phyloP scores from a whole-genome alignment of 2,888 invertebrate genomes.

The Amphipyra berbera region DNA sequence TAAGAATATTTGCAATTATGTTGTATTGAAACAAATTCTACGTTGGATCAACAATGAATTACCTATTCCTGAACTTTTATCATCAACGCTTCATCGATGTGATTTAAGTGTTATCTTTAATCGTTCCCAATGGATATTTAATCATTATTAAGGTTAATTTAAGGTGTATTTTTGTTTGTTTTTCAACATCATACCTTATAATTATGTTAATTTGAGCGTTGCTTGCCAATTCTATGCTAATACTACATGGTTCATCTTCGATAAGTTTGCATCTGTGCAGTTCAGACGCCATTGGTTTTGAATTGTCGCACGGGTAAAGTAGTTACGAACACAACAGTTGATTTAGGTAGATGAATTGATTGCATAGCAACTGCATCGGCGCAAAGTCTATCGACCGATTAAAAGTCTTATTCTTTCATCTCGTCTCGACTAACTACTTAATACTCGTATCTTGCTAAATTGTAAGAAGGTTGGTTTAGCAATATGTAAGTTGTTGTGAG shows the following conservation, averaged over 20 bases:
- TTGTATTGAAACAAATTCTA: slow-evolving; percentile 27
- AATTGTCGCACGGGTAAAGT: slow-evolving; percentile 35
- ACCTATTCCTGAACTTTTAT: slow-evolving; percentile 21
- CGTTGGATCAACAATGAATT: slow-evolving; percentile 22
- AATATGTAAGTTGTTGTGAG: slow-evolving; percentile 62
- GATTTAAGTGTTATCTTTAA: slow-evolving; percentile 39
- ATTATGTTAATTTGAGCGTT: slow-evolving; percentile 17
- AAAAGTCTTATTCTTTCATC: slow-evolving; percentile 42
- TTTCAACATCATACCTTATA: slow-evolving; percentile 14
- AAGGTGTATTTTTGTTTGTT: slow-evolving; percentile 28
- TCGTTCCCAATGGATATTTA: slow-evolving; percentile 26
- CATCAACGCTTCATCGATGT: slow-evolving; percentile 36
- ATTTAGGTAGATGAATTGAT: slow-evolving; percentile 24
- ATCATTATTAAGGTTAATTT: slow-evolving; percentile 25
- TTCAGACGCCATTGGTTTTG: slow-evolving; percentile 23
- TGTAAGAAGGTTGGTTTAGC: slow-evolving; percentile 60
- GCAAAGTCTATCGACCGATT: slow-evolving; percentile 33
- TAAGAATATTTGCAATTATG: slow-evolving; percentile 28
- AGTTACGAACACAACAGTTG: slow-evolving; percentile 27
- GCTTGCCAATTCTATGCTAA: slow-evolving; percentile 20
- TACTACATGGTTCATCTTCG: slow-evolving; percentile 8
- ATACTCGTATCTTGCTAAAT: slow-evolving; percentile 67
- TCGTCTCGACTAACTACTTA: slow-evolving; percentile 52
- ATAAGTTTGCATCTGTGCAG: slow-evolving; percentile 41
- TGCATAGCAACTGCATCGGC: slow-evolving; percentile 44